These are phyloP conservation scores for Chaetodon trifasciatus DNA, from an alignment of 2,797 vertebrate species.

Conservation along the genomic window DNA sequence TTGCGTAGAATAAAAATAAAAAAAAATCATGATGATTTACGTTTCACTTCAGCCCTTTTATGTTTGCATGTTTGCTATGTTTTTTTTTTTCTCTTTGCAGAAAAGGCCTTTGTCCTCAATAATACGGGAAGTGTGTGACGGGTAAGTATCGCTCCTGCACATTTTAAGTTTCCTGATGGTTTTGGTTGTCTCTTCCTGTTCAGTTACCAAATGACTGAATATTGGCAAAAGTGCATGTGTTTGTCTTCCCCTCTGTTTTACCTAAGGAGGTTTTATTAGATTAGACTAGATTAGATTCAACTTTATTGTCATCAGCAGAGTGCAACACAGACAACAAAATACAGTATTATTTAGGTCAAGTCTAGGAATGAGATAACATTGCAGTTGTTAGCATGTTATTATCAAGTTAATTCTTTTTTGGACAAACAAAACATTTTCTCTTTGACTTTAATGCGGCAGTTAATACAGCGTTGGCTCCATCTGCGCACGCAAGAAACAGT, in stretches of 20 bases:
- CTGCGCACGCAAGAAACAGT: neutral
- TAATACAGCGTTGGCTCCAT: neutral
- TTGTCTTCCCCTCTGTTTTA: neutral
- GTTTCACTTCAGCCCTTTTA: neutral
- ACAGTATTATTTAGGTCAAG: neutral
- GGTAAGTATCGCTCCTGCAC: conserved; percentile 85
- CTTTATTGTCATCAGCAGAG: no score
- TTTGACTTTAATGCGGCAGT: neutral
- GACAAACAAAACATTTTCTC: neutral
- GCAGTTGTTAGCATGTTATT: neutral
- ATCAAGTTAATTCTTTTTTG: neutral
- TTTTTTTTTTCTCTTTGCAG: conserved; percentile 79
- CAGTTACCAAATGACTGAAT: neutral
- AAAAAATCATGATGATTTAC: neutral
- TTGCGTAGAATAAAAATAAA: neutral
- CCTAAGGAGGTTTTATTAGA: neutral
- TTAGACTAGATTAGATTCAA: no score
- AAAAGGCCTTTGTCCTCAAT: conserved; percentile 96
- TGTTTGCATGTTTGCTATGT: conserved; percentile 1
- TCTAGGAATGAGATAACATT: neutral
- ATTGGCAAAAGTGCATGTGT: neutral
- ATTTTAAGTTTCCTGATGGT: neutral
- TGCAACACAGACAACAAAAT: no score
- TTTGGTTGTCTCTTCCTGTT: neutral
- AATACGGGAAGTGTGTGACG: conserved; percentile 97